These are phyloP conservation scores for Caiman crocodilus DNA, from an alignment of 2,797 vertebrate species.

Conservation along the genomic window DNA sequence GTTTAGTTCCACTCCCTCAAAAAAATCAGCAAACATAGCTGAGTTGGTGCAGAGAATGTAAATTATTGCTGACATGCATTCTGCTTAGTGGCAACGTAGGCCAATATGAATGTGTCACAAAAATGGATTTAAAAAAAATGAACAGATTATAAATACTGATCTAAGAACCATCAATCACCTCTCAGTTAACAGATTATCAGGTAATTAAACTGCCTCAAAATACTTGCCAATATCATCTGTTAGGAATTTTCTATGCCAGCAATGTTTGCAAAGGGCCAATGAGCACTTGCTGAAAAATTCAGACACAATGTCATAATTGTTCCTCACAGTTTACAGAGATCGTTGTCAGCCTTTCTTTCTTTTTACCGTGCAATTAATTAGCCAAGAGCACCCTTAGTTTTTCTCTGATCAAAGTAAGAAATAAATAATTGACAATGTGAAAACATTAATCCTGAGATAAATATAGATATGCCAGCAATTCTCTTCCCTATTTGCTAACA, in stretches of 20 bases:
- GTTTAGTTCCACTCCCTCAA: not conserved
- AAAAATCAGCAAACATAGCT: not conserved
- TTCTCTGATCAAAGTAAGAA: slow-evolving; percentile 28
- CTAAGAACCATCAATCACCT: not conserved
- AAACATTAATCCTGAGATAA: slow-evolving; percentile 23
- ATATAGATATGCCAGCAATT: not conserved
- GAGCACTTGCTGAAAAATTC: not conserved
- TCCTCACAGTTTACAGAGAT: not conserved
- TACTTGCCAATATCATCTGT: not conserved
- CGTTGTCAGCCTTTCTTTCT: not conserved
- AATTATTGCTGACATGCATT: not conserved
- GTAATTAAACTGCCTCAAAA: not conserved
- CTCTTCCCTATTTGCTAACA: not conserved
- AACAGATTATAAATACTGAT: not conserved
- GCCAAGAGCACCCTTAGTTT: not conserved
- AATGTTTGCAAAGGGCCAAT: not conserved
- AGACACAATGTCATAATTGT: not conserved
- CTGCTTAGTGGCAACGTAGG: not conserved
- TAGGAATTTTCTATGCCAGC: fast-evolving
- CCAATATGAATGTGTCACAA: not conserved
- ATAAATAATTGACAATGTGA: not conserved
- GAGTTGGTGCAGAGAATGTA: not conserved
- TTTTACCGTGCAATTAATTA: not conserved
- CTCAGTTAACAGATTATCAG: not conserved
- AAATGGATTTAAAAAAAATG: not conserved